Evolutionary conservation across 2,113 vertebrate species (phyloP).

Genomic region (Mustelus asterias): DNA sequence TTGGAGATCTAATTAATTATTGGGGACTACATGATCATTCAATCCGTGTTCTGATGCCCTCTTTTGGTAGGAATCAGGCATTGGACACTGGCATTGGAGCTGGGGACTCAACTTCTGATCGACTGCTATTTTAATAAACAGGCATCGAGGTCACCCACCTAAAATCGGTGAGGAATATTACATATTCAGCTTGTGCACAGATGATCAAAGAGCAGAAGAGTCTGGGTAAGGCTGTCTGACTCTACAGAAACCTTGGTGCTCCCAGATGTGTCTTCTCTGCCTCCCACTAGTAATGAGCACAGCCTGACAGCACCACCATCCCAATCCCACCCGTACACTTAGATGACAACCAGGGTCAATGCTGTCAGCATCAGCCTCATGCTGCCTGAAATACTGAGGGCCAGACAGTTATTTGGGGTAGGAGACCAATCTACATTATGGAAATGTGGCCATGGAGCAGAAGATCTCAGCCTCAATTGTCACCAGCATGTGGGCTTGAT

Average conservation of each 20-base stretch:
- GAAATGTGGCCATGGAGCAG: no score
- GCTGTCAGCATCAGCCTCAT: neutral
- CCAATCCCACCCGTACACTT: neutral
- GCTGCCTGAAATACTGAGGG: no score
- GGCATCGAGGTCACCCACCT: neutral
- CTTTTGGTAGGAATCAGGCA: neutral
- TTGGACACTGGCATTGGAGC: neutral
- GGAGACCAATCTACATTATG: no score
- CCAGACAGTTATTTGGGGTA: no score
- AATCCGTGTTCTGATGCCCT: neutral
- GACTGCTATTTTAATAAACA: neutral
- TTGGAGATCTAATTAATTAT: neutral
- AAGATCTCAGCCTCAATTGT: no score
- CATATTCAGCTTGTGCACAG: neutral
- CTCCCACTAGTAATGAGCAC: neutral
- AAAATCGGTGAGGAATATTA: neutral
- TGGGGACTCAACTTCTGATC: neutral
- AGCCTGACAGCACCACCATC: neutral
- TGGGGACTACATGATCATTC: neutral
- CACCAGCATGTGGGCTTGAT: no score
- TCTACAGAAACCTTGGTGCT: neutral
- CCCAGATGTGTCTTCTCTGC: neutral
- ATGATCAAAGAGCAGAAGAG: neutral
- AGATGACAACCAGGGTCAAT: neutral
- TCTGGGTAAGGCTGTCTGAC: neutral